Conservation (phyloP, 2,113 vertebrate genomes). For the Erythrocebus patas region DNA sequence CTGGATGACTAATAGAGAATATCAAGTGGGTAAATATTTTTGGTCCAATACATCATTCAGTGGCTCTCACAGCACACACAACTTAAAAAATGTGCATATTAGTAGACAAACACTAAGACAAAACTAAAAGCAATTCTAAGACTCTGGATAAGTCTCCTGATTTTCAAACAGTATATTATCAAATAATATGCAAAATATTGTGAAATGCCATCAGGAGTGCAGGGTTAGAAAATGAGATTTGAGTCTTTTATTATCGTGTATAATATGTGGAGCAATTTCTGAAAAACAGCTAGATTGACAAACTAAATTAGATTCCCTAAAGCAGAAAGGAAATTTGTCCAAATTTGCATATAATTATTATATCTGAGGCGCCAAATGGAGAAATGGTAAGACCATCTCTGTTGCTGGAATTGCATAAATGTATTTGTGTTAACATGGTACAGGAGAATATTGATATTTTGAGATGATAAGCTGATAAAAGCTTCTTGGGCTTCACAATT, state of each 20-base stretch:
- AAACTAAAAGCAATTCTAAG: background rate
- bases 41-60: background rate
- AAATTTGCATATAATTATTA: conserved; percentile 29
- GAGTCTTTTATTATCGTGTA: background rate
- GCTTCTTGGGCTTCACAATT: conserved; percentile 46
- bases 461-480: conserved; percentile 37
- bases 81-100: background rate
- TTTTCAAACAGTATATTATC: background rate
- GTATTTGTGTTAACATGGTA: background rate
- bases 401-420: background rate
- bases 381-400: background rate
- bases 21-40: background rate
- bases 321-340: background rate
- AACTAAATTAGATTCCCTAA: background rate
- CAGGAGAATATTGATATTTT: conserved; percentile 47
- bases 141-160: background rate
- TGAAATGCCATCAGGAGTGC: background rate
- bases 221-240: background rate
- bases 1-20: background rate
- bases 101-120: background rate
- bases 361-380: background rate
- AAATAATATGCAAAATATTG: background rate
- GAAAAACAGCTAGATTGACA: background rate
- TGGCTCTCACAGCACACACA: background rate
- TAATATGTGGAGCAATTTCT: background rate